Base-by-base conservation (phyloP, 2,888 invertebrate species). In the Linnaemya tessellans region DNA sequence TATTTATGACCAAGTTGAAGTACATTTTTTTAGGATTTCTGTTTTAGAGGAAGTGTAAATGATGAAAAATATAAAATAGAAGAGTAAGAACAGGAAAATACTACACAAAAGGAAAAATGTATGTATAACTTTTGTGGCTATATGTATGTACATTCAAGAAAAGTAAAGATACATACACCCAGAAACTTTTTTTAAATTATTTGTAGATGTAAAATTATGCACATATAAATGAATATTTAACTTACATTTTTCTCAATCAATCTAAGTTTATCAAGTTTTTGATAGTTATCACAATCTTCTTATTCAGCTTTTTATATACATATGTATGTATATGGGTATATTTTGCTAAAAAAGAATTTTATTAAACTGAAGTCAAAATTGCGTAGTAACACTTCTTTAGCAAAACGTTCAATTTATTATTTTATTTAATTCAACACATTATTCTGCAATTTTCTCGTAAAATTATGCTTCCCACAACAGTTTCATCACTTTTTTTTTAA, bases 1-100 rank as follows among this genome's bases (percentile, higher is more conserved):
- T 73, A 83, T 86, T 80, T 86, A 86, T 71, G 80, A 62, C 74
- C 74, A 79, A 73, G 54, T 71, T 70, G 67, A 82, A 71, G 15
- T 68, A 56, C 35, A 35, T 71, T 64, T 70, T n/a, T 68, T 84
- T 74, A 73, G 46, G 30, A 58, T 75, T 80, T 70, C 65, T 65
- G 30, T 67, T 78, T 58, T 38, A 38, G 73, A 74, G 58, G 79
- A 71, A 71, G 60, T 70, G 15, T 46, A 46, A 46, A 8, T 43
- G 22, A 18, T 15, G 11, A 38, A 73, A 18, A 22, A 65, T 1
- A 77, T 74, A 51, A 68, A 43, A 41, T 49, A 68, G 62, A 51
- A 68, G 11, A 51, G 41, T 56, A 74, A 78, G 46, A 64, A 62
- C 58, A 43, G 49, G 38, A 77, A 75, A 62, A 81, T 62, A 64